Base-by-base conservation (phyloP, 2,797 vertebrate species). In the Clarias pachynema region DNA sequence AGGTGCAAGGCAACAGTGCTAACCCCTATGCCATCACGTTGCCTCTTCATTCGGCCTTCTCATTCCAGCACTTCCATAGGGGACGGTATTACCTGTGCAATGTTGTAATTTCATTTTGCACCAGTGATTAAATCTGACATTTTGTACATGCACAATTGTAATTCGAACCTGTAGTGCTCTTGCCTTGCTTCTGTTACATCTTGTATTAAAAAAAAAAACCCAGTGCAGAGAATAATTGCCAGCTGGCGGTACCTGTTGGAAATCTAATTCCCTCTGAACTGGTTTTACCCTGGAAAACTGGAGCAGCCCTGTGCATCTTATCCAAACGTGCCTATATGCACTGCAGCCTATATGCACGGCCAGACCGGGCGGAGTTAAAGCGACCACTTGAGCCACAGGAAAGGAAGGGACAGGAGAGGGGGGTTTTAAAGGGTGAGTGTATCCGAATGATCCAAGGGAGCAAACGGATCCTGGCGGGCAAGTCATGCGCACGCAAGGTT, bases 281-380 rank as follows among this genome's bases (percentile, higher is more conserved):
- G 37, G 44, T 77, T 65, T 84, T 66, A 34, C 40, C 18, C 5
- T 53, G 16, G 4, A 57, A 75, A 65, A 34, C 4, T 75, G 70
- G 16, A 83, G n/a, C 70, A 34, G 26, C 20, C 12, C 57, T 24
- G 14, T 40, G 29, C 65, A 79, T 65, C 62, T 68, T 62, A 44
- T 14, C 59, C 44, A 12, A 44, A 40, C 65, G 22, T 69, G 63
- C 49, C 87, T 89, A 86, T 89, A 86, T 87, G 26, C 31, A 56
- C 62, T 81, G 44, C 24, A 53, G 49, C 49, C 49, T 53, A 53
- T 53, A 56, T 53, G 87, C n/a, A 74, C 34, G 87, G 87, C 84
- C 90, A 87, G 90, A 89, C 87, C 89, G 88, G 94, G 94, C 82
- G 94, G 93, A 74, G 90, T 91, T 91, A 91, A 87, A 85, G 85